A percentile compares a stretch with the other conserved stretches of the same genome.
Evolutionary conservation across 2,888 invertebrate genomes (phyloP).

Genomic region (Eupeodes latifasciatus): DNA sequence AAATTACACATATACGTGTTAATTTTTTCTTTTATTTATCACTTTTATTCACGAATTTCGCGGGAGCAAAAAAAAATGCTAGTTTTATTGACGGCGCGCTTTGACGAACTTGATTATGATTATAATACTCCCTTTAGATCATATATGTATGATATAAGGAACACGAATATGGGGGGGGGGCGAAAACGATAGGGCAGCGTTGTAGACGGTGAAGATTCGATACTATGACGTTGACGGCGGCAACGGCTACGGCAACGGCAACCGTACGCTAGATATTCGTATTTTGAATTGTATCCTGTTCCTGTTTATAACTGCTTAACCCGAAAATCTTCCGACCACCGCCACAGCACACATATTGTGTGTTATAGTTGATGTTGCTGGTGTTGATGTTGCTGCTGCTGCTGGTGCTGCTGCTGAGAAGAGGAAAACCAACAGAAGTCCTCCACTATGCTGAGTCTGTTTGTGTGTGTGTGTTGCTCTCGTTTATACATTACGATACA

Average conservation of each 20-base stretch:
- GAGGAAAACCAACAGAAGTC: conserved; percentile 68
- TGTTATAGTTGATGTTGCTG: conserved; percentile 68
- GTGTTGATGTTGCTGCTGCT: conserved; percentile 70
- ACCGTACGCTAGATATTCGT: conserved; percentile 68
- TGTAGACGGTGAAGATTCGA: background rate
- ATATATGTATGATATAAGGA: conserved; percentile 31
- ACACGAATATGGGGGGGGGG: background rate
- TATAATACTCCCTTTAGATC: conserved; percentile 41
- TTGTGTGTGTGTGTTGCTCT: conserved; percentile 64
- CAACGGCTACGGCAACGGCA: conserved; percentile 32
- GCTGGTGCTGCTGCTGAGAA: conserved; percentile 54
- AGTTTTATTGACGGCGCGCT: conserved; percentile 57
- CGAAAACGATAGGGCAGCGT: conserved; percentile 3
- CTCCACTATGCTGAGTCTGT: conserved; percentile 15
- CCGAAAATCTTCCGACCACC: conserved; percentile 76
- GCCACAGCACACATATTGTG: conserved; percentile 68
- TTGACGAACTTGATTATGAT: conserved; percentile 61
- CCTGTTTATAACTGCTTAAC: conserved; percentile 75
- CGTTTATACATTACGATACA: conserved; percentile 73
- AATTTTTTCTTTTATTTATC: conserved; percentile 49
- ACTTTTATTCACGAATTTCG: conserved; percentile 50
- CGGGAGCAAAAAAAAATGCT: conserved; percentile 43
- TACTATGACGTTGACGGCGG: conserved; percentile 12
- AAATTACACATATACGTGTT: background rate
- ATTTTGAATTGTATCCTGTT: conserved; percentile 76